Conservation (phyloP, 2,113 vertebrate genomes). For the Ahaetulla prasina region DNA sequence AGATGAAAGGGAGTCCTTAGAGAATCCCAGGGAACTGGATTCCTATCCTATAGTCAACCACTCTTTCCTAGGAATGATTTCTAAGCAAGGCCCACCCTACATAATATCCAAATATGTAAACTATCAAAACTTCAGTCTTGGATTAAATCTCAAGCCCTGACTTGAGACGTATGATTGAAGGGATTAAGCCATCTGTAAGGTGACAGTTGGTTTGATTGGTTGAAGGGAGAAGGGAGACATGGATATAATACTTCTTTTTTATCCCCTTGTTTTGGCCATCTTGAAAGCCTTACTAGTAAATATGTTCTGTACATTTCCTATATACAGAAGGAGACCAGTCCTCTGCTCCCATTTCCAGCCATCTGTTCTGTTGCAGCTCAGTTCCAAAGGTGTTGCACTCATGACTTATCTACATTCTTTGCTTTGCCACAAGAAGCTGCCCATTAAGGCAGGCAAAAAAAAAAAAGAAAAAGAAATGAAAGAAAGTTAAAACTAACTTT, state of each 20-base stretch:
- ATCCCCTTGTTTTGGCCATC: background rate
- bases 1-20: conserved; percentile 28
- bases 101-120: conserved; percentile 59
- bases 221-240: background rate
- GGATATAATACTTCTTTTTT: conserved; percentile 40
- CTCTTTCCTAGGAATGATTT: conserved; percentile 18
- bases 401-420: background rate
- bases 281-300: background rate
- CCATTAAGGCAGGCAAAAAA: background rate
- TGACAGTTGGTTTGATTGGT: conserved; percentile 54
- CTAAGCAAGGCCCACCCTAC: conserved; percentile 11
- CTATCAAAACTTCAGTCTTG: conserved; percentile 44
- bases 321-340: background rate
- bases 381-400: background rate
- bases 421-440: background rate
- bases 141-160: conserved; percentile 32
- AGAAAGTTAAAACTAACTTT: background rate
- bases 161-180: conserved; percentile 58
- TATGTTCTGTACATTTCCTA: background rate
- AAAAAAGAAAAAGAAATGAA: background rate
- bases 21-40: conserved; percentile 46
- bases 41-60: conserved; percentile 59
- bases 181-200: conserved; percentile 64
- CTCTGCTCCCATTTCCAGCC: background rate
- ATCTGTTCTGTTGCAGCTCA: background rate